Evolutionary conservation across 2,888 invertebrate species (phyloP).

Genomic region (Agelastica alni): DNA sequence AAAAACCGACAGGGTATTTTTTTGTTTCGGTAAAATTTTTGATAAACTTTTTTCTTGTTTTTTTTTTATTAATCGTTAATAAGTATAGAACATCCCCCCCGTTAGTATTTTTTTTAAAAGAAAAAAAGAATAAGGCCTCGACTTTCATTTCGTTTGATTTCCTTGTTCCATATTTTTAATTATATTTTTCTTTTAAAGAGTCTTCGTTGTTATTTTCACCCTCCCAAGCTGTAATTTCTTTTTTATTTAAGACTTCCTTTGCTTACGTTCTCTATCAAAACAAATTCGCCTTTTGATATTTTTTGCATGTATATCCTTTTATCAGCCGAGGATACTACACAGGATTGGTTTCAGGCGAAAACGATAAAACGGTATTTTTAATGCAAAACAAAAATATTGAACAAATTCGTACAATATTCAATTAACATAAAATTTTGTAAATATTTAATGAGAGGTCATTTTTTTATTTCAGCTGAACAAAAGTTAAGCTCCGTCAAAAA

Average conservation of each 20-base stretch:
- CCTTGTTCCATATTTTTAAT: conserved; percentile 53
- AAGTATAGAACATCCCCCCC: too few species aligned
- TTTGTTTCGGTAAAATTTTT: too few species aligned
- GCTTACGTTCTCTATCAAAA: conserved; percentile 37
- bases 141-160: conserved; percentile 46
- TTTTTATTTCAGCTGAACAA: too few species aligned
- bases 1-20: too few species aligned
- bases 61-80: too few species aligned
- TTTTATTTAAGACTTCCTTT: conserved; percentile 45
- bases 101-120: conserved; percentile 9
- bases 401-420: too few species aligned
- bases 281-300: conserved; percentile 54
- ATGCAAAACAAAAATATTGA: too few species aligned
- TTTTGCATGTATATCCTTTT: conserved; percentile 53
- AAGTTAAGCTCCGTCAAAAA: too few species aligned
- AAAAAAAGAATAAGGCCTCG: conserved; percentile 26
- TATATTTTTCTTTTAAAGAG: conserved; percentile 53
- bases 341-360: conserved; percentile 7
- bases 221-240: conserved; percentile 47
- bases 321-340: conserved; percentile 36
- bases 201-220: conserved; percentile 52
- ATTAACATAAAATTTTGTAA: too few species aligned
- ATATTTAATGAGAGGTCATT: too few species aligned
- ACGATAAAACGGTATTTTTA: too few species aligned
- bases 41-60: too few species aligned